Conservation (phyloP, 2,888 invertebrate species). For the Neoascia interrupta region DNA sequence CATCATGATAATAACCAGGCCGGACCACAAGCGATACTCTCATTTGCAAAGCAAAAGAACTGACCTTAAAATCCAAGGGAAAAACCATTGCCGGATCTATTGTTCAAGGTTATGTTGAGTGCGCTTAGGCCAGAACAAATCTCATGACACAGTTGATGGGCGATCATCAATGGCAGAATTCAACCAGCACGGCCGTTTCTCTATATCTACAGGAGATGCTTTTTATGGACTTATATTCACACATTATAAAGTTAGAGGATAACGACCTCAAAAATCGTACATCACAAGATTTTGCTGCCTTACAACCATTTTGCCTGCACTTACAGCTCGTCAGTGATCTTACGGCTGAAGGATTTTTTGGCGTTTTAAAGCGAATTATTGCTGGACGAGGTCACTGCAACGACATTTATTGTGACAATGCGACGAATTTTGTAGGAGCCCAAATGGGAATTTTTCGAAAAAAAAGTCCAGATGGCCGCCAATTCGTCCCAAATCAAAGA, state of each 20-base stretch:
- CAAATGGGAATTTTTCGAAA: too few species aligned
- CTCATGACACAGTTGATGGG: background rate
- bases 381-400: conserved; percentile 4
- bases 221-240: background rate
- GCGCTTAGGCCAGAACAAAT: background rate
- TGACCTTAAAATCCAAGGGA: conserved; percentile 17
- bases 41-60: conserved; percentile 19
- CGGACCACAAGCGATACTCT: too few species aligned
- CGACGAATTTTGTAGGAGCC: background rate
- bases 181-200: background rate
- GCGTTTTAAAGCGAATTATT: conserved; percentile 3
- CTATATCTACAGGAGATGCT: background rate
- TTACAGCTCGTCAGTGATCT: conserved; percentile 9
- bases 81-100: conserved; percentile 1
- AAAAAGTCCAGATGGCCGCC: too few species aligned
- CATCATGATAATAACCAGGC: background rate
- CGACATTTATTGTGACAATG: conserved; percentile 10
- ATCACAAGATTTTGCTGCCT: background rate
- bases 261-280: conserved; percentile 3
- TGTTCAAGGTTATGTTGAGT: background rate
- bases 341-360: conserved; percentile 2
- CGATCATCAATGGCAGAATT: background rate
- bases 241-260: conserved; percentile 11
- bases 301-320: background rate
- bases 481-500: too few species aligned